Base-by-base conservation (phyloP, 2,113 vertebrate genomes). In the Haplotaxodon microlepis region DNA sequence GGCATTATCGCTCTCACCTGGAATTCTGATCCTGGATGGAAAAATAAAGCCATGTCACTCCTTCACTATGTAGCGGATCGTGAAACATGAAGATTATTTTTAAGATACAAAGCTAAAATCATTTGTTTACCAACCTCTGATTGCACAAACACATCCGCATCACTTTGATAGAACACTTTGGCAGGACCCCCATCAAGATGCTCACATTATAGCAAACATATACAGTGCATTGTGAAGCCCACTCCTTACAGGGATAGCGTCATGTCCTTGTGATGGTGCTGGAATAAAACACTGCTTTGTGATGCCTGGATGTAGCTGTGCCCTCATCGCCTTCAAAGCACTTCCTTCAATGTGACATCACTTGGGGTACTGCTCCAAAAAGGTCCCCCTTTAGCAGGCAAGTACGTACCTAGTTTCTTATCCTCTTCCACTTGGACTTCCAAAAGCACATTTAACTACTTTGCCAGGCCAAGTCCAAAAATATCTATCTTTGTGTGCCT, bases 241-340 rank as follows among this genome's bases (percentile, higher is more conserved):
- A 86, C 84, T 82, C 85, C 79, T 84, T 56, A 57, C 69, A 53
- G 83, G 91, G 87, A 93, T 94, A 83, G 88, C 90, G 83, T 95
- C 94, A 94, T 90, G 90, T 92, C 88, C 88, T 85, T 80, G 85
- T 51, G 73, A 87, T 89, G 83, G 71, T 86, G 84, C 84, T 88
- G 90, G 90, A 53, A 40, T 76, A 95, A 95, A 95, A 93, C 85
- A 51, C 86, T 76, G 87, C 89, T 96, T 95, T 97, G 95, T 96
- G 78, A 92, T 88, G 90, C 91, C 94, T 94, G 92, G 91, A 94
- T 93, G 92, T 93, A 92, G 89, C 91, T 88, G 53, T 93, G 92
- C 96, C 96, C 95, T 71, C 92, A 96, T 97, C 45, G 36, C 69
- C 93, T 96, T 97, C 96, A 97, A 96, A 97, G 94, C 89, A 66